Evolutionary conservation across 2,113 vertebrate genomes (phyloP).

Genomic region (Eptatretus burgeri): DNA sequence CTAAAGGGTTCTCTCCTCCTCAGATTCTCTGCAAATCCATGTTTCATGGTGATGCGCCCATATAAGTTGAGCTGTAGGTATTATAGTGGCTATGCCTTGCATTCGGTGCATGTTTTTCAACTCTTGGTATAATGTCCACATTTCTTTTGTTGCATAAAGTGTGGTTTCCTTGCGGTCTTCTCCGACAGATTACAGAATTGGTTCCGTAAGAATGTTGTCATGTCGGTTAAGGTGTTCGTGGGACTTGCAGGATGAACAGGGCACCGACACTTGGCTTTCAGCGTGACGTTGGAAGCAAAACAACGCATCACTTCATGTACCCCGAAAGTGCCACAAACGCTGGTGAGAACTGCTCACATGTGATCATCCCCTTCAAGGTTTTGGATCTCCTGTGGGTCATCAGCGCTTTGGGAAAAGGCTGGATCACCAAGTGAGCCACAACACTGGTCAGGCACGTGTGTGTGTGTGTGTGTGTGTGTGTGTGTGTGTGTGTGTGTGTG

Average conservation of each 20-base stretch:
- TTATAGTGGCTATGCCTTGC: no score
- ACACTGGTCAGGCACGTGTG: background rate
- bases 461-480: background rate
- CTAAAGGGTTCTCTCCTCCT: no score
- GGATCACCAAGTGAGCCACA: constrained; percentile 69
- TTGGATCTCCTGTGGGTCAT: constrained; percentile 92
- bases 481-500: constrained; percentile 1
- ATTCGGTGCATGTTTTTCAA: no score
- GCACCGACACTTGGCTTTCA: constrained; percentile 81
- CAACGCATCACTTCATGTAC: constrained; percentile 98
- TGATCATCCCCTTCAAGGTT: constrained; percentile 85
- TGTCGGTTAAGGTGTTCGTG: no score
- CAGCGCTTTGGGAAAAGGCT: constrained; percentile 68
- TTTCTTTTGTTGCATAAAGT: no score
- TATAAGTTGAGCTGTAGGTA: no score
- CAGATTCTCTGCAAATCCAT: no score
- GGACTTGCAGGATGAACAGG: constrained; percentile 51
- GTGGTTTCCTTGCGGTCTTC: no score
- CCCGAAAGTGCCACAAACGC: constrained; percentile 94
- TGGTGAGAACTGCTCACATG: constrained; percentile 69
- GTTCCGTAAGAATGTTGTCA: no score
- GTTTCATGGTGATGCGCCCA: no score
- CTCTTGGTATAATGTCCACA: no score
- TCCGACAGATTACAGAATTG: no score
- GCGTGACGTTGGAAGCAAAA: constrained; percentile 49